Evolutionary conservation across 2,113 vertebrate genomes (phyloP).

Genomic region (Pituophis catenifer): DNA sequence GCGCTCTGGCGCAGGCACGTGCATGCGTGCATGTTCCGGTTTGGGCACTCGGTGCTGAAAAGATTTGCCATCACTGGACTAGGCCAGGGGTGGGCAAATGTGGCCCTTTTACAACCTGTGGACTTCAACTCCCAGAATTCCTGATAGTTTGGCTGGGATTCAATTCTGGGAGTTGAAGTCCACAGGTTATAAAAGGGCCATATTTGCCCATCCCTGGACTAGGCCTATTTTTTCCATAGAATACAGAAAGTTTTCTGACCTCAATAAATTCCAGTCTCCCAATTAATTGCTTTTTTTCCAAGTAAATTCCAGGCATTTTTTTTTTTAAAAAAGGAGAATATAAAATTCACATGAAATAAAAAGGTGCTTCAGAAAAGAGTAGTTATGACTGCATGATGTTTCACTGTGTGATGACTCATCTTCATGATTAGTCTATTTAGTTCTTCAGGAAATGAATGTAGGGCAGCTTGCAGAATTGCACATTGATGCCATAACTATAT

Average conservation of each 20-base stretch:
- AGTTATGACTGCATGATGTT: neutral
- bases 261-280: neutral
- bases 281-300: neutral
- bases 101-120: no score
- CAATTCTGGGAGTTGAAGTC: no score
- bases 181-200: no score
- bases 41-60: no score
- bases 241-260: neutral
- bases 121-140: no score
- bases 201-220: neutral
- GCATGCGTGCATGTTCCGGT: no score
- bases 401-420: neutral
- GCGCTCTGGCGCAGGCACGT: no score
- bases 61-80: no score
- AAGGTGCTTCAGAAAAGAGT: neutral
- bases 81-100: no score
- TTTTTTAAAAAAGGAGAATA: neutral
- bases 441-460: neutral
- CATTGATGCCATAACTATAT: neutral
- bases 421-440: neutral
- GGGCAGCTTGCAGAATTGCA: neutral
- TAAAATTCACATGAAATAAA: neutral
- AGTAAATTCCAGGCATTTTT: neutral
- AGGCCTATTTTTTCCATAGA: neutral
- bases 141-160: no score